Conservation (phyloP, 1,140 invertebrate genomes). For the Zaprionus ghesquierei region DNA sequence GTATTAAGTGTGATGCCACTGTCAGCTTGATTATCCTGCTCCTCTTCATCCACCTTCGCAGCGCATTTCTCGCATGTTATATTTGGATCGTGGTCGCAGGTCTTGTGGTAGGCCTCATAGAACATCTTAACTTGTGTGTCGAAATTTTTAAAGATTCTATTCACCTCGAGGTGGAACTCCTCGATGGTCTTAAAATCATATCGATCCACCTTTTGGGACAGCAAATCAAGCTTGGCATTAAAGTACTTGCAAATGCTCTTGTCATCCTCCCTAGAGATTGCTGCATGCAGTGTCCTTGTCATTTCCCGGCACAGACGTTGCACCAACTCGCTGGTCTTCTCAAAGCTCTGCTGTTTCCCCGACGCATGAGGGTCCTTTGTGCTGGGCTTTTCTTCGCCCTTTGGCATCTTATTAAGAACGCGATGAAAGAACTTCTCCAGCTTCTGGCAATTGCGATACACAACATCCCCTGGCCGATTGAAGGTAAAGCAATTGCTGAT, state of each 20-base stretch:
- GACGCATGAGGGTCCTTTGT: conserved; percentile 42
- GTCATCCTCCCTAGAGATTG: conserved; percentile 33
- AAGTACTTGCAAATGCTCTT: conserved; percentile 41
- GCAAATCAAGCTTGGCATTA: conserved; percentile 26
- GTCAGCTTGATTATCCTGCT: background rate
- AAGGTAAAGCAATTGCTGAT: conserved; percentile 50
- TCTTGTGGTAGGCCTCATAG: conserved; percentile 28
- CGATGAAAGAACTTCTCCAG: conserved; percentile 52
- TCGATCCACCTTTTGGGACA: conserved; percentile 43
- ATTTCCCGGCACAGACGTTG: conserved; percentile 38
- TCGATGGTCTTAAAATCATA: conserved; percentile 36
- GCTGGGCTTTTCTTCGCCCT: conserved; percentile 39
- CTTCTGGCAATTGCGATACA: conserved; percentile 45
- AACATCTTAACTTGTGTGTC: conserved; percentile 20
- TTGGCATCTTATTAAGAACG: conserved; percentile 27
- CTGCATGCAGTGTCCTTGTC: conserved; percentile 20
- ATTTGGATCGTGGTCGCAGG: background rate
- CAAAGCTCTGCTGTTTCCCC: background rate
- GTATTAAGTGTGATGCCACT: background rate
- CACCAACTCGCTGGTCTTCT: background rate
- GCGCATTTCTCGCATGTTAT: background rate
- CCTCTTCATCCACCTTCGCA: background rate
- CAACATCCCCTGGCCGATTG: conserved; percentile 18
- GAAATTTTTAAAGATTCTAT: conserved; percentile 42
- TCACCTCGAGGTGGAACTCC: conserved; percentile 46